Base-by-base conservation (phyloP, 2,888 invertebrate species). In the Heliconius sara region DNA sequence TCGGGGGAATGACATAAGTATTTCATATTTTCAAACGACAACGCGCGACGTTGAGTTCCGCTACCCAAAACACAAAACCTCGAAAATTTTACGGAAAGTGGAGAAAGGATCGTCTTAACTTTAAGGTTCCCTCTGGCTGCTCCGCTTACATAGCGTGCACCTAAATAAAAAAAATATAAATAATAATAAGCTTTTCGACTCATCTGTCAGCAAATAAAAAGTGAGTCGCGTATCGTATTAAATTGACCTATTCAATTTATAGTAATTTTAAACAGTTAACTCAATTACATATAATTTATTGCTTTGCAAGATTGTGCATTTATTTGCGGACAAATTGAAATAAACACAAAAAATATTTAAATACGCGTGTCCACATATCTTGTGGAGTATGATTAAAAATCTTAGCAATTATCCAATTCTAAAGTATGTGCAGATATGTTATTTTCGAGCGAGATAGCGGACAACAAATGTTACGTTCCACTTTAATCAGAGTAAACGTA, bases 401-500 rank as follows among this genome's bases (percentile, higher is more conserved):
- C 86, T 85, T 86, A 86, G 88, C 90, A 91, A 92, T 93, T 93
- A 93, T 93, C 89, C 91, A 92, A 92, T 93, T 91, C 90, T 87
- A 91, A 87, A 87, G 85, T 87, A 82, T 89, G 89, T 91, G 88
- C 91, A 89, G 89, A 88, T 89, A 86, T 92, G 88, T 92, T 88
- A 93, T 93, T 93, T 91, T 87, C 87, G 87, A 89, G 88, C 87
- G 82, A 89, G 89, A 85, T 85, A 84, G 86, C 88, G 86, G 84
- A 88, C 83, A 82, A 79, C 78, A 79, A 83, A 78, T 77, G 68
- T 75, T 80, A 76, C 75, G 25, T 66, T 47, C 80, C 88, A 84
- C 86, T 86, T 86, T 89, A 88, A 89, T 89, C 85, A 87, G 86
- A 92, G 90, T 90, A 92, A 92, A 89, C 89, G 87, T 86, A 79